These are phyloP conservation scores for Camelus dromedarius DNA, from an alignment of 2,113 vertebrate genomes.

Conservation along the genomic window DNA sequence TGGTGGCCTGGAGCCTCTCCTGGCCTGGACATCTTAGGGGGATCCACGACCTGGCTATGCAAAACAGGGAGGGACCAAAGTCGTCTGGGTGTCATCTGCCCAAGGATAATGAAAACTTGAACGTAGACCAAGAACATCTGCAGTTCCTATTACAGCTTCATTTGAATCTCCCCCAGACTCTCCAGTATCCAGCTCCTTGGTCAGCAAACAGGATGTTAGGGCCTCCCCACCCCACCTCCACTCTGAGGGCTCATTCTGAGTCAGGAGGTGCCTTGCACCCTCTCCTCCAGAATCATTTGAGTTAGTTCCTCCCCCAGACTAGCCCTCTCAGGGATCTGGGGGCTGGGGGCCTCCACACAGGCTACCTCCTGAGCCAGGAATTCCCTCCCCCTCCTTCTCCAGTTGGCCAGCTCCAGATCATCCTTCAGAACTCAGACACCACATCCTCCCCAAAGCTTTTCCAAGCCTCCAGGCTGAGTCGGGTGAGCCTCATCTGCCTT, in stretches of 20 bases:
- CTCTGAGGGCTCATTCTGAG: not conserved
- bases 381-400: not conserved
- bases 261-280: not conserved
- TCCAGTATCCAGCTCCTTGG: not conserved
- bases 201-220: conserved; percentile 6
- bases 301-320: not conserved
- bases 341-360: not conserved
- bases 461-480: not conserved
- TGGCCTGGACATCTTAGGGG: not conserved
- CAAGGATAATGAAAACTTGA: conserved; percentile 41
- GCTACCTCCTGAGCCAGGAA: conserved; percentile 53
- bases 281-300: conserved; percentile 44
- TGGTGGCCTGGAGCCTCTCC: not conserved
- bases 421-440: conserved; percentile 38
- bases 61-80: not conserved
- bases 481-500: not conserved
- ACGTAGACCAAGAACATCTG: not conserved
- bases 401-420: not conserved
- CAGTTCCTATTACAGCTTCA: conserved; percentile 13
- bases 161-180: conserved; percentile 23
- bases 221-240: not conserved
- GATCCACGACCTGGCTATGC: not conserved
- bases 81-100: not conserved
- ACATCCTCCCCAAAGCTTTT: not conserved
- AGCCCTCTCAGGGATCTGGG: not conserved